Conservation (phyloP, 2,888 invertebrate species). For the Epinotia demarniana region DNA sequence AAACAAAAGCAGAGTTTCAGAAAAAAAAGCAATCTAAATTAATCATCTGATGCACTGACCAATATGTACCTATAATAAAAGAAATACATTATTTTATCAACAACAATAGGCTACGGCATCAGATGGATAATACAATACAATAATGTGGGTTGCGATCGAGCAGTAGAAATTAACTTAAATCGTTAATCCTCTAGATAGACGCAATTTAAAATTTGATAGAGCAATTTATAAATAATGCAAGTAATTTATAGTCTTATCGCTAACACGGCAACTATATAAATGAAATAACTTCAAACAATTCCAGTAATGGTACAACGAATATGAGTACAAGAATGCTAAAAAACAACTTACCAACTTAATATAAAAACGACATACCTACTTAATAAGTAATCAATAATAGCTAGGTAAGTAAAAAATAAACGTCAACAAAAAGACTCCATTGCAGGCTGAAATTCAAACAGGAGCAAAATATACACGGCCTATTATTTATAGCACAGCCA, state of each 20-base stretch:
- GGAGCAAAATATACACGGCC: background rate
- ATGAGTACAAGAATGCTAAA: conserved; percentile 35
- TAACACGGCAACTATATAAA: conserved; percentile 2
- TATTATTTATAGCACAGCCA: background rate
- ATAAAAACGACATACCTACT: too few species aligned
- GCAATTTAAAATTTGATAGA: conserved; percentile 6
- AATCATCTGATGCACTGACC: background rate
- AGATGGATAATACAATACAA: background rate
- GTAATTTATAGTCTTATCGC: background rate
- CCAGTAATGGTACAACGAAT: conserved; percentile 39
- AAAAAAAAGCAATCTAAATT: background rate
- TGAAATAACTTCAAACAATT: conserved; percentile 22
- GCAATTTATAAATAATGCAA: conserved; percentile 14
- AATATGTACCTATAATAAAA: background rate
- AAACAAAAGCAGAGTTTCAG: background rate
- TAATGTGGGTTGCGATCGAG: background rate
- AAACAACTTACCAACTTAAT: background rate
- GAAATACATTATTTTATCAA: background rate
- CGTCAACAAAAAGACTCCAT: conserved; percentile 19
- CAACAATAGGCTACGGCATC: background rate
- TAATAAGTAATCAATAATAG: background rate
- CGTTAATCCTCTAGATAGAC: conserved; percentile 9
- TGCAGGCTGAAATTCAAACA: conserved; percentile 10
- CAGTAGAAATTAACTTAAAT: background rate
- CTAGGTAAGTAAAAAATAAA: background rate